Conservation (phyloP, 2,797 vertebrate genomes). For the Sebastes itinus region DNA sequence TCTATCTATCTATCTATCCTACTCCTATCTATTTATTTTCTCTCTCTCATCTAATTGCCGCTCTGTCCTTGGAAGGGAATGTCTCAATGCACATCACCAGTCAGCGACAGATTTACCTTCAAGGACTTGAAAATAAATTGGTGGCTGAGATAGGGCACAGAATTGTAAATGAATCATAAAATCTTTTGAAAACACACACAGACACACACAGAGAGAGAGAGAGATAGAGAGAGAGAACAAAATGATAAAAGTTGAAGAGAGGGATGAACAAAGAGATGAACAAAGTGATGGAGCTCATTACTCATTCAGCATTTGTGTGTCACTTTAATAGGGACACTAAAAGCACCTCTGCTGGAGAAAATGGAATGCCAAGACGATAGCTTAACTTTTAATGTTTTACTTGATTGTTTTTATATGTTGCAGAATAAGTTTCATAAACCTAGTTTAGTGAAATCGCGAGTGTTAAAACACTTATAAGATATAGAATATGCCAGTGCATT, state of each 20-base stretch:
- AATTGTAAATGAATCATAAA: slow-evolving; percentile 41
- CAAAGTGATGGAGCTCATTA: slow-evolving; percentile 20
- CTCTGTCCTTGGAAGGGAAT: slow-evolving; percentile 19
- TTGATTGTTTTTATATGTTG: background rate
- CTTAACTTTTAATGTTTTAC: background rate
- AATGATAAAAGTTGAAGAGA: slow-evolving; percentile 2
- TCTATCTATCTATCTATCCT: background rate
- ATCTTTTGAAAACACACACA: background rate
- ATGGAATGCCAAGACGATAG: background rate
- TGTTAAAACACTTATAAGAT: background rate
- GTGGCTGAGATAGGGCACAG: slow-evolving; percentile 7
- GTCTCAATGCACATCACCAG: slow-evolving; percentile 32
- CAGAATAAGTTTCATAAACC: background rate
- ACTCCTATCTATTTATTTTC: background rate
- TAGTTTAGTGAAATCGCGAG: background rate
- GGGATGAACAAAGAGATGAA: slow-evolving; percentile 18
- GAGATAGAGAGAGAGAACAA: background rate
- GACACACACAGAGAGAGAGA: background rate
- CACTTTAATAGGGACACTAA: slow-evolving; percentile 23
- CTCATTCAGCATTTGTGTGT: slow-evolving; percentile 22
- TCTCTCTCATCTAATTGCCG: background rate
- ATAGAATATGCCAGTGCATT: background rate
- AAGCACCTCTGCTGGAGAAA: slow-evolving; percentile 7
- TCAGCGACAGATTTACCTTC: slow-evolving; percentile 41
- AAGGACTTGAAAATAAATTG: slow-evolving; percentile 52